phyloP scores from a whole-genome alignment of 2,888 invertebrate species.

The Drosophila fulvimacula region DNA sequence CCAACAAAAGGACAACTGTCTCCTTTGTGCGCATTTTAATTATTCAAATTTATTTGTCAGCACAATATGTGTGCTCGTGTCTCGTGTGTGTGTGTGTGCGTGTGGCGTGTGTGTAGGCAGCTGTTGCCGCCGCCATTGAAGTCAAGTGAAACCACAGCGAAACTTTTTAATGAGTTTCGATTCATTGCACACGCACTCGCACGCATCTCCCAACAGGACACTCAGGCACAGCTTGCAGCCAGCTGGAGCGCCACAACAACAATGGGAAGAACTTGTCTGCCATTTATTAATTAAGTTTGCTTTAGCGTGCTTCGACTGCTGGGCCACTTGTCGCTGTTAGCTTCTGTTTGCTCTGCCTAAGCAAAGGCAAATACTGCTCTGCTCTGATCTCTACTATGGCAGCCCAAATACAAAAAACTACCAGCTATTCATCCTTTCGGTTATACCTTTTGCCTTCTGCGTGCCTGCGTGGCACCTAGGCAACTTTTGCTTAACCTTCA shows the following conservation, averaged over 20 bases:
- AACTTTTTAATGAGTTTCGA: constrained; percentile 81
- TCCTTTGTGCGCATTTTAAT: constrained; percentile 68
- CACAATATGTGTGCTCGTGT: constrained; percentile 55
- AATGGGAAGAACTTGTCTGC: constrained; percentile 37
- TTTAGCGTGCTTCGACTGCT: constrained; percentile 43
- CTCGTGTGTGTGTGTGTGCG: constrained; percentile 14
- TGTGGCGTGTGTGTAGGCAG: constrained; percentile 37
- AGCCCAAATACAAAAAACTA: constrained; percentile 34
- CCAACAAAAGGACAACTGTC: constrained; percentile 73
- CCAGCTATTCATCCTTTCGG: constrained; percentile 20
- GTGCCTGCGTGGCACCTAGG: constrained; percentile 22
- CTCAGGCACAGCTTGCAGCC: constrained; percentile 51
- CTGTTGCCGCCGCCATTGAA: constrained; percentile 41
- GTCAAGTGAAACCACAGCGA: constrained; percentile 64
- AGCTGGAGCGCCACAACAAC: constrained; percentile 16
- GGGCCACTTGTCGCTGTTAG: constrained; percentile 14
- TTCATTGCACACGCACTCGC: constrained; percentile 68
- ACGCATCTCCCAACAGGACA: constrained; percentile 29
- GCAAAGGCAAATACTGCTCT: constrained; percentile 47
- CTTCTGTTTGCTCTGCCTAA: constrained; percentile 34
- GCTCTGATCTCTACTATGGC: constrained; percentile 50
- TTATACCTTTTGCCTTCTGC: constrained; percentile 20
- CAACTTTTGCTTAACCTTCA: constrained; percentile 70
- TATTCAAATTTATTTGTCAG: constrained; percentile 78
- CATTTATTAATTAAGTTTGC: constrained; percentile 77